Conservation (phyloP, 2,888 invertebrate genomes). For the Plagiodera versicolora region DNA sequence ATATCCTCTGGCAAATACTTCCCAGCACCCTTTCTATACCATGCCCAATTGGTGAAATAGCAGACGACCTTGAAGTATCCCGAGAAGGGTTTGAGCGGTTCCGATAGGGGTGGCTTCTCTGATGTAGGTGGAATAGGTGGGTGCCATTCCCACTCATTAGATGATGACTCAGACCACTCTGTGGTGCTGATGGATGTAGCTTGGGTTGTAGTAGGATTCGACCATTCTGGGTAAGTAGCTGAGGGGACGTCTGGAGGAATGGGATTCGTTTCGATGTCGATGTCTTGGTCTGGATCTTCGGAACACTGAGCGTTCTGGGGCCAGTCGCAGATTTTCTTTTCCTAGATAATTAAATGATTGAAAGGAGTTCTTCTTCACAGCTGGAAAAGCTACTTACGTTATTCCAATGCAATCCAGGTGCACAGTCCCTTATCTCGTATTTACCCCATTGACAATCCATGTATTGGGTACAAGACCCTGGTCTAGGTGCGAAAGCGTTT, state of each 20-base stretch:
- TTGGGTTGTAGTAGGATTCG: constrained; percentile 34
- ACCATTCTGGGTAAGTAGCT: constrained; percentile 28
- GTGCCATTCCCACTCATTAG: constrained; percentile 45
- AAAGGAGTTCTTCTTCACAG: neutral
- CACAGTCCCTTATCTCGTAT: constrained; percentile 71
- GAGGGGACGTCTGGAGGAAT: constrained; percentile 17
- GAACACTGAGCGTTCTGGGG: constrained; percentile 66
- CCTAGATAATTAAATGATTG: constrained; percentile 50
- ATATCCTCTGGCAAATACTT: constrained; percentile 86
- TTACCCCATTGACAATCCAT: constrained; percentile 79
- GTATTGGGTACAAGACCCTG: constrained; percentile 73
- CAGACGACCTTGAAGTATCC: constrained; percentile 82
- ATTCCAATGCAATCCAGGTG: constrained; percentile 74
- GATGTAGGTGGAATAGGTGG: constrained; percentile 48
- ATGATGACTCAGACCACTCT: constrained; percentile 33
- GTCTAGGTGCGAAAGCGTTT: constrained; percentile 66
- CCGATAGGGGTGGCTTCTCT: constrained; percentile 51
- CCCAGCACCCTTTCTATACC: constrained; percentile 81
- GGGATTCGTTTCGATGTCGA: constrained; percentile 16
- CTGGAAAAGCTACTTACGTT: neutral
- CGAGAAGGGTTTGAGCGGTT: constrained; percentile 58
- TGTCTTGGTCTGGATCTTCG: constrained; percentile 27
- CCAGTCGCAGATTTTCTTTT: constrained; percentile 72
- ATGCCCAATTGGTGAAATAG: constrained; percentile 94
- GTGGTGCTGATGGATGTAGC: constrained; percentile 16